A percentile compares a stretch with the other conserved stretches of the same genome.
phyloP scores from a whole-genome alignment of 1,140 invertebrate species.

The Chironomus tepperi region DNA sequence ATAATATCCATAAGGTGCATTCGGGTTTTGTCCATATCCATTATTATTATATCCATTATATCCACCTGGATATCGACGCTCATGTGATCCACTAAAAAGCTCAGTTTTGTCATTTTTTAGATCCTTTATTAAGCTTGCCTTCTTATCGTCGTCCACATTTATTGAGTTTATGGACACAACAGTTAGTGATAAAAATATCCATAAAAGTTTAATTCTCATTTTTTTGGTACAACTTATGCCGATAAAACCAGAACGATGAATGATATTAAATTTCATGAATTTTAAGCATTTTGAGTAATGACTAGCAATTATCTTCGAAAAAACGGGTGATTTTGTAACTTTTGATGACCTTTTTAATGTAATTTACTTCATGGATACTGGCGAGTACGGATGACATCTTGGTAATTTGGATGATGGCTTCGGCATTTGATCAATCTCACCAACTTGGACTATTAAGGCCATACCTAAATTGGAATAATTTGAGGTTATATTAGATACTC shows the following conservation, averaged over 20 bases:
- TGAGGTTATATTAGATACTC: too few relatives aligned
- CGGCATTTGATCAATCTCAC: background rate
- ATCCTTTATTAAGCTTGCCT: background rate
- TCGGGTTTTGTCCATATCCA: background rate
- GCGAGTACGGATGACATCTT: background rate
- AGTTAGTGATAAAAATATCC: background rate
- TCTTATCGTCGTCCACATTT: background rate
- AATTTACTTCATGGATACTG: background rate
- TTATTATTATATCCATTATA: background rate
- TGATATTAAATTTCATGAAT: background rate
- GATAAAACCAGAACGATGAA: background rate
- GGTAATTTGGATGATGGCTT: slow-evolving; percentile 1
- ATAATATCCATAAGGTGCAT: background rate
- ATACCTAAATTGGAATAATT: background rate
- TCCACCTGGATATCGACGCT: background rate
- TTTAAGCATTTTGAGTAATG: background rate
- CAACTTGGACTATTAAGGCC: background rate
- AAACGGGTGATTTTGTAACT: background rate
- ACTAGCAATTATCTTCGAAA: background rate
- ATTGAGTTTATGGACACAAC: background rate
- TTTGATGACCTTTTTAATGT: background rate
- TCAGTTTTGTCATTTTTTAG: background rate
- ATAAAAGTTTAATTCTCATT: background rate
- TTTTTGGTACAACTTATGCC: background rate
- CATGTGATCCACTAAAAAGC: background rate